Conservation (phyloP, 2,888 invertebrate species). For the Caenorhabditis uteleia region DNA sequence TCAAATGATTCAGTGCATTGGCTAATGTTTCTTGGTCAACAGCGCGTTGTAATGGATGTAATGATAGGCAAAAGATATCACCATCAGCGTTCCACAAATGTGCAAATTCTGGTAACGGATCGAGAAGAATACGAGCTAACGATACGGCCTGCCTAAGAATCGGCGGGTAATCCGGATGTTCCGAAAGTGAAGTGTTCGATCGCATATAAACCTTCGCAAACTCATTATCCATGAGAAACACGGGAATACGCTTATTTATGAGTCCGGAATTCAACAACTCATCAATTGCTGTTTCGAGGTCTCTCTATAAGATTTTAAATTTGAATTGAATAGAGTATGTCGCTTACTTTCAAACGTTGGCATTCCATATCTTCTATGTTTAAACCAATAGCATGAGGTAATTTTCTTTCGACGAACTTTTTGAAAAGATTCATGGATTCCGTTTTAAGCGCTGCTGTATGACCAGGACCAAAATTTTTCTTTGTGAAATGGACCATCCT, state of each 20-base stretch:
- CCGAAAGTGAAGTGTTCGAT: conserved; percentile 75
- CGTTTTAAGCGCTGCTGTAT: conserved; percentile 47
- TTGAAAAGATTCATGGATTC: conserved; percentile 58
- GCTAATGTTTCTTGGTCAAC: conserved; percentile 77
- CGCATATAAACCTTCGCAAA: conserved; percentile 88
- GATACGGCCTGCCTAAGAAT: conserved; percentile 90
- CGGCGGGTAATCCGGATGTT: conserved; percentile 75
- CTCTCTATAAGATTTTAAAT: no score
- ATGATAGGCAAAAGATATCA: conserved; percentile 90
- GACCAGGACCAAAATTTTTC: conserved; percentile 22
- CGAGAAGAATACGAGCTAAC: conserved; percentile 87
- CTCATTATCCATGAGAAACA: conserved; percentile 89
- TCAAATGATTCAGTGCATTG: conserved; percentile 84
- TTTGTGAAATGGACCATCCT: conserved; percentile 85
- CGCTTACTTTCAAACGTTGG: conserved; percentile 5
- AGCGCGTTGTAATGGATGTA: conserved; percentile 80
- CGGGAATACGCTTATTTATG: conserved; percentile 82
- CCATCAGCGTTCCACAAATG: conserved; percentile 94
- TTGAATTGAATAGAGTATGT: conserved; percentile 75
- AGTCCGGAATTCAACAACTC: conserved; percentile 75
- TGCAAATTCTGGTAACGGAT: conserved; percentile 92
- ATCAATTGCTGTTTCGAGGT: conserved; percentile 48
- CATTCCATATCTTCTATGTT: conserved; percentile 80
- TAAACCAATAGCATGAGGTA: conserved; percentile 90
- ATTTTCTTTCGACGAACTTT: conserved; percentile 83